These are phyloP conservation scores for Amphimallon solstitiale DNA, from an alignment of 2,888 invertebrate genomes.

Conservation along the genomic window DNA sequence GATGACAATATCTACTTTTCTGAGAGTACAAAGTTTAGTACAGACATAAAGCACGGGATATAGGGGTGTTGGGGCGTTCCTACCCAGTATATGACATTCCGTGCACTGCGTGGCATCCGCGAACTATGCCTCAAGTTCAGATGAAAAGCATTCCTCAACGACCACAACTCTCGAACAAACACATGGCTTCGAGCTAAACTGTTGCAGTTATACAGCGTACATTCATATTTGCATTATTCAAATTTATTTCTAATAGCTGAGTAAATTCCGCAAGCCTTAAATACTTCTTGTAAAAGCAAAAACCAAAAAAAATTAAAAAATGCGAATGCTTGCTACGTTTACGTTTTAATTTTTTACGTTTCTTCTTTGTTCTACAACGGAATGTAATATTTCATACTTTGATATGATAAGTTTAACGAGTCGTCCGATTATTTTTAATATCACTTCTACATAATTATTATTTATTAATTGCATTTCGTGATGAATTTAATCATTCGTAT, in stretches of 20 bases:
- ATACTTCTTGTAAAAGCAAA: conserved; percentile 1
- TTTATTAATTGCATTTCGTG: too few relatives aligned
- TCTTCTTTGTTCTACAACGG: too few relatives aligned
- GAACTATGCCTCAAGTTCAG: conserved; percentile 64
- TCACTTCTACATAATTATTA: too few relatives aligned
- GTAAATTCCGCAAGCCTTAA: conserved; percentile 11
- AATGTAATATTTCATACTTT: too few relatives aligned
- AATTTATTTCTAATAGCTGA: conserved; percentile 28
- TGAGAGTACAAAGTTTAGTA: conserved; percentile 52
- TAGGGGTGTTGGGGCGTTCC: conserved; percentile 40
- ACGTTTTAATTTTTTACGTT: too few relatives aligned
- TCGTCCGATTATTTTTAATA: too few relatives aligned
- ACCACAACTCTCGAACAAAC: conserved; percentile 63
- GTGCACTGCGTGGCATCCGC: conserved; percentile 59
- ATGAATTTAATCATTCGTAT: too few relatives aligned
- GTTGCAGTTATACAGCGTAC: conserved; percentile 46
- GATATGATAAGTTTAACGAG: too few relatives aligned
- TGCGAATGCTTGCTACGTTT: too few relatives aligned
- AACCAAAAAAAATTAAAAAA: background rate
- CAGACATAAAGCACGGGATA: conserved; percentile 47
- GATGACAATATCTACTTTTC: conserved; percentile 51
- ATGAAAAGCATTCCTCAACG: conserved; percentile 63
- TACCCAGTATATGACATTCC: conserved; percentile 62
- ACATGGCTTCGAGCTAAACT: conserved; percentile 59
- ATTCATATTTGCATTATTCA: conserved; percentile 43